Conservation (phyloP, 2,888 invertebrate genomes). For the Scaptomyza tumidula region DNA sequence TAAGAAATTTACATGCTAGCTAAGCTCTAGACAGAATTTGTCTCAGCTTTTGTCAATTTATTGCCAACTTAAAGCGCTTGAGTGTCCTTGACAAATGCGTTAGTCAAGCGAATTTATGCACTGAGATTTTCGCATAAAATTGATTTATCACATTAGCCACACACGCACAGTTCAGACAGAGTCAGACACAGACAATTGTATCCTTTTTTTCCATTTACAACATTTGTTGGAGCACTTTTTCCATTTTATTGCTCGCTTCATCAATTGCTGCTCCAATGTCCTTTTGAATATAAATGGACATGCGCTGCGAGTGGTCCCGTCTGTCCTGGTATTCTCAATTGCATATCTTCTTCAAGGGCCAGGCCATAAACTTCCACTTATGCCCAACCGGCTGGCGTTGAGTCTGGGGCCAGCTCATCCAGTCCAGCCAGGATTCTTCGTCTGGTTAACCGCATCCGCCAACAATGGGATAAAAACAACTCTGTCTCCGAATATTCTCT, state of each 20-base stretch:
- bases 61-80: constrained; percentile 44
- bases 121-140: constrained; percentile 63
- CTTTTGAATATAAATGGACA: constrained; percentile 64
- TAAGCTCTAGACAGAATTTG: constrained; percentile 7
- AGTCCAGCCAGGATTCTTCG: constrained; percentile 7
- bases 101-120: constrained; percentile 63
- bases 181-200: constrained; percentile 52
- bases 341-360: constrained; percentile 61
- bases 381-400: constrained; percentile 18
- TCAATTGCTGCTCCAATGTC: constrained; percentile 60
- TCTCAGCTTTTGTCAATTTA: constrained; percentile 35
- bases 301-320: constrained; percentile 29
- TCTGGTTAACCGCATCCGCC: constrained; percentile 49
- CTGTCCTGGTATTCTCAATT: constrained; percentile 46
- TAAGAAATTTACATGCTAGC: constrained; percentile 7
- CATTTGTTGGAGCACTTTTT: constrained; percentile 40
- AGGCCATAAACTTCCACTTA: constrained; percentile 60
- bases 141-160: constrained; percentile 66
- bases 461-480: constrained; percentile 14
- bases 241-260: constrained; percentile 53
- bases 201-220: constrained; percentile 59
- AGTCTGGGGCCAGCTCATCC: constrained; percentile 12
- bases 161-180: neutral
- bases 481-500: constrained; percentile 6
- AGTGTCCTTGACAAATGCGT: constrained; percentile 58